Conservation (phyloP, 2,888 invertebrate genomes). For the Polia nebulosa region DNA sequence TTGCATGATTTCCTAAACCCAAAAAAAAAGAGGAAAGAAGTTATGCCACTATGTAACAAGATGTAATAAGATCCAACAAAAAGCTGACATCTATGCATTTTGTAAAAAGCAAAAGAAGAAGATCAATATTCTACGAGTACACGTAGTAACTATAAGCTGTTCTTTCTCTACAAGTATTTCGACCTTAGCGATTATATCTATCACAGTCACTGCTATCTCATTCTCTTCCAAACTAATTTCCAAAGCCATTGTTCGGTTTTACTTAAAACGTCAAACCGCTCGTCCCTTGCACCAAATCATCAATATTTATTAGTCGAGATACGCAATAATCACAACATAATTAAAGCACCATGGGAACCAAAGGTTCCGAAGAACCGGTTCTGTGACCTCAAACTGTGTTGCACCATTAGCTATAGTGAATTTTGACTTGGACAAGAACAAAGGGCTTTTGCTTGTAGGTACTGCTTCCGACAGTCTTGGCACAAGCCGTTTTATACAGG, state of each 20-base stretch:
- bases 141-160: too few relatives aligned
- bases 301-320: conserved; percentile 58
- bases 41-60: too few relatives aligned
- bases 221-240: neutral
- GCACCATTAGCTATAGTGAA: conserved; percentile 31
- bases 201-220: too few relatives aligned
- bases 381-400: conserved; percentile 43
- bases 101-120: too few relatives aligned
- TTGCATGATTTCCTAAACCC: too few relatives aligned
- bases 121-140: too few relatives aligned
- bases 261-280: neutral
- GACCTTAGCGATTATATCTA: too few relatives aligned
- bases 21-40: too few relatives aligned
- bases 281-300: conserved; percentile 38
- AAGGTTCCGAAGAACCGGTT: conserved; percentile 48
- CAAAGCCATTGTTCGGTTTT: neutral
- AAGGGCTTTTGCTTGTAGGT: conserved; percentile 2
- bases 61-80: too few relatives aligned
- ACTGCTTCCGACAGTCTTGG: neutral
- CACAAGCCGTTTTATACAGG: too few relatives aligned
- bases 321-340: conserved; percentile 63
- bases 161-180: too few relatives aligned
- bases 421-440: conserved; percentile 14
- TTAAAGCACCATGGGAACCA: conserved; percentile 62
- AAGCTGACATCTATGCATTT: too few relatives aligned